Percentiles rank a stretch among this genome's conserved stretches.
Evolutionary conservation across 2,113 vertebrate species (phyloP).

Genomic region (Otus sunia): DNA sequence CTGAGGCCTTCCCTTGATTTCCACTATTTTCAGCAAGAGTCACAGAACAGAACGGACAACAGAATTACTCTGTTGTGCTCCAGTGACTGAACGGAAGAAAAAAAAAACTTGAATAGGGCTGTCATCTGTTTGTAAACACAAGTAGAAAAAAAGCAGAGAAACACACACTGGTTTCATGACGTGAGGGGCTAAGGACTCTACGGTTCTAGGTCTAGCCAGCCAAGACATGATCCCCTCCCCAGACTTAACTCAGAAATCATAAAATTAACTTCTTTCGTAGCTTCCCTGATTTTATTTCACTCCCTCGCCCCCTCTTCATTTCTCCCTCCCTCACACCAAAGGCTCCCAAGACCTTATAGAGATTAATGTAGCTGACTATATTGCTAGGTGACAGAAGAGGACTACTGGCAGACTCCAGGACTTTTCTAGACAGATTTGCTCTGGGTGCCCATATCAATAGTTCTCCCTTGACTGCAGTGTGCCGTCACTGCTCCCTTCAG

Average conservation of each 20-base stretch:
- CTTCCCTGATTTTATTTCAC: background rate
- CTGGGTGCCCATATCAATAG: background rate
- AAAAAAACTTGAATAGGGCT: background rate
- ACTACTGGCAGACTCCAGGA: background rate
- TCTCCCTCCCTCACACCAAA: background rate
- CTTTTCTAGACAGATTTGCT: background rate
- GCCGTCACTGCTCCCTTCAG: background rate
- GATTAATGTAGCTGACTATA: background rate
- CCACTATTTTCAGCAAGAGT: background rate
- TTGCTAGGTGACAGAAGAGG: background rate
- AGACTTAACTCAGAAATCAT: background rate
- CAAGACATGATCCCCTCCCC: fast-evolving
- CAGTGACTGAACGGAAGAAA: background rate
- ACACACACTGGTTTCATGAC: background rate
- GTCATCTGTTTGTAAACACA: background rate
- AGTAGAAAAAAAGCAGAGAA: background rate
- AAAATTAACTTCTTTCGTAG: background rate
- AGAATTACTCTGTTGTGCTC: background rate
- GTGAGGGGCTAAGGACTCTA: background rate
- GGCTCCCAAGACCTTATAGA: background rate
- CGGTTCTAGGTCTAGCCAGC: background rate
- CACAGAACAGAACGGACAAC: background rate
- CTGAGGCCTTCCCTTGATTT: background rate
- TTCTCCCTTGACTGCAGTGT: background rate
- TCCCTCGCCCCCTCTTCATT: background rate